Evolutionary conservation across 1,140 invertebrate species (phyloP), one percentile per base, ranked within the genome.

Genomic region (Bombus waltoni): DNA sequence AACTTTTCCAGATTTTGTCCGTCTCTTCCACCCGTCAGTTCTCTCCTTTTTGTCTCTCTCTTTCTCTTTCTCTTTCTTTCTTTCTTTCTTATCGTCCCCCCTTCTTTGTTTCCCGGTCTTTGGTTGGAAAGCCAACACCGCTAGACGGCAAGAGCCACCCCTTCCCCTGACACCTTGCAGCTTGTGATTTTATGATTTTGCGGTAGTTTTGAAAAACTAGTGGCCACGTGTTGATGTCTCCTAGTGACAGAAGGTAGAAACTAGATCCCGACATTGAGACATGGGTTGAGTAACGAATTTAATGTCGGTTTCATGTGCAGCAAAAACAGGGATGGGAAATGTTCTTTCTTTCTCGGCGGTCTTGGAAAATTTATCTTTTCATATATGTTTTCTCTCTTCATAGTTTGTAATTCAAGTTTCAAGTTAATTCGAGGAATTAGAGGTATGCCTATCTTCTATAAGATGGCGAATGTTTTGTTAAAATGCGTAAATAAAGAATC

Each of bases 1-100:
- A 90, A 90, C 85, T 90, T 90, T 89, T 77, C 82, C 71, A 15
- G 65, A 83, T 80, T 81, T 87, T 57, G 32, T 47, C 28, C 71
- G 66, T 85, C 75, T 38, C 71, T 65, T 18, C 65, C 62, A 32
- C 44, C 65, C 66, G 28, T 28, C 68, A 53, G 44, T 76, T 83
- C 42, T n/a, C 66, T 44, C 18, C 40, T 22, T n/a, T 44, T 18
- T 32, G 15, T 4, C 32, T 68, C 18, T 38, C 59, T 10, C 28
- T 28, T 25, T 62, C 59, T 72, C 25, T 78, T 32, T 57, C 42
- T 66, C 28, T 66, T 15, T 53, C 53, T 57, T 25, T 2, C 38
- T 11, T 22, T 62, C 2, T 35, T 22, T 35, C 8, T 25, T 13
- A 53, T 53, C 18, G 18, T 18, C 6, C 11, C 44, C 6, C 47